phyloP scores from a whole-genome alignment of 2,797 vertebrate species.

The Falco novaeseelandiae region DNA sequence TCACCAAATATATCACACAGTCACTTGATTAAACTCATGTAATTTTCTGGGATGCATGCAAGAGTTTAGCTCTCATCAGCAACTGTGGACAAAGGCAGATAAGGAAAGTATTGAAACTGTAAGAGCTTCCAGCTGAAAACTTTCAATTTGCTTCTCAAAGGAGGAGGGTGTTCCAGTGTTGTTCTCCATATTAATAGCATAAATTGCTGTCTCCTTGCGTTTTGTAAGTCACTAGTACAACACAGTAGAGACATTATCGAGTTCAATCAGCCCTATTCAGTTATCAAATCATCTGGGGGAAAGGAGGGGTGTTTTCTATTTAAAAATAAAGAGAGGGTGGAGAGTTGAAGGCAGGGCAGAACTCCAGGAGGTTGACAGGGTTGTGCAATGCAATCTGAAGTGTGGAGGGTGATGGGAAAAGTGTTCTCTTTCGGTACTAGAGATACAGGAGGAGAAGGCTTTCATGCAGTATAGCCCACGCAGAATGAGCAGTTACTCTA shows the following conservation, averaged over 20 bases:
- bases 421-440: neutral
- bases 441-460: neutral
- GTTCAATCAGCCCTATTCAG: neutral
- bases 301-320: neutral
- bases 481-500: neutral
- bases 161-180: neutral
- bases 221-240: neutral
- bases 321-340: neutral
- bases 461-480: neutral
- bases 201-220: neutral
- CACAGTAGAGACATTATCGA: neutral
- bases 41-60: constrained; percentile 62
- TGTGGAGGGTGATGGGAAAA: neutral
- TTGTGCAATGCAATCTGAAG: neutral
- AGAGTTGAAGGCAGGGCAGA: neutral
- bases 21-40: constrained; percentile 73
- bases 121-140: neutral
- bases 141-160: neutral
- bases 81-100: constrained; percentile 59
- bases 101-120: neutral
- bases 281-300: neutral
- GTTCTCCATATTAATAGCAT: neutral
- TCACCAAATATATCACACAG: constrained; percentile 58
- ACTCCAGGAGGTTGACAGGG: neutral
- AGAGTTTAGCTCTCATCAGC: constrained; percentile 59